phyloP scores from a whole-genome alignment of 2,113 vertebrate species.

The Grammomys surdaster region DNA sequence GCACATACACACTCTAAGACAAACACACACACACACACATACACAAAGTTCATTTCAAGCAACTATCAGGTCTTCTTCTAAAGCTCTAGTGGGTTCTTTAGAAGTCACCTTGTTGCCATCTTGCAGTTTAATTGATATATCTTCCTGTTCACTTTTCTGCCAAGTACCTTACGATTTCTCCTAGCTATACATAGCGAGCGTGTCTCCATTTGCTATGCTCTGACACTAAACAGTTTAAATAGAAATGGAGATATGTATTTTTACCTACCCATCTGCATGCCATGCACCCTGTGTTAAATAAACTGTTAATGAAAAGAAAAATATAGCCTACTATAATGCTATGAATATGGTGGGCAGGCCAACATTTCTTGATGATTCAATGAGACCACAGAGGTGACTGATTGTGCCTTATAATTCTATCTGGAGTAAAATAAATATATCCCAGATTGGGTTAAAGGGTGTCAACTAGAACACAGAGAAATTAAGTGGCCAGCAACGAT shows the following conservation, averaged over 20 bases:
- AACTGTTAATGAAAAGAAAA: constrained; percentile 2
- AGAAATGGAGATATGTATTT: background rate
- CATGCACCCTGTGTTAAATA: background rate
- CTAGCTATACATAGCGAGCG: background rate
- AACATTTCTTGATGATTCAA: constrained; percentile 49
- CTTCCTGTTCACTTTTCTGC: background rate
- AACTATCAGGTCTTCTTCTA: background rate
- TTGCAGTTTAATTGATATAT: background rate
- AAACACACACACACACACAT: background rate
- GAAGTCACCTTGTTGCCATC: background rate
- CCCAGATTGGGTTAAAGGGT: constrained; percentile 29
- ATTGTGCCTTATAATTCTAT: background rate
- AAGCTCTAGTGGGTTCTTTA: background rate
- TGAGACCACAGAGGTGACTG: background rate
- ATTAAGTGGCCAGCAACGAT: background rate
- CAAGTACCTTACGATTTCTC: background rate
- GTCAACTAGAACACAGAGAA: constrained; percentile 51
- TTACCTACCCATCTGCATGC: background rate
- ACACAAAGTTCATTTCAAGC: background rate
- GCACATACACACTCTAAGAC: background rate
- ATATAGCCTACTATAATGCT: background rate
- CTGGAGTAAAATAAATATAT: constrained; percentile 46
- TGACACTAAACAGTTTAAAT: background rate
- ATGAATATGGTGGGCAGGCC: background rate
- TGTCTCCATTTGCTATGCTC: background rate